Conservation (phyloP, 2,888 invertebrate genomes). For the Sinelater perroti region DNA sequence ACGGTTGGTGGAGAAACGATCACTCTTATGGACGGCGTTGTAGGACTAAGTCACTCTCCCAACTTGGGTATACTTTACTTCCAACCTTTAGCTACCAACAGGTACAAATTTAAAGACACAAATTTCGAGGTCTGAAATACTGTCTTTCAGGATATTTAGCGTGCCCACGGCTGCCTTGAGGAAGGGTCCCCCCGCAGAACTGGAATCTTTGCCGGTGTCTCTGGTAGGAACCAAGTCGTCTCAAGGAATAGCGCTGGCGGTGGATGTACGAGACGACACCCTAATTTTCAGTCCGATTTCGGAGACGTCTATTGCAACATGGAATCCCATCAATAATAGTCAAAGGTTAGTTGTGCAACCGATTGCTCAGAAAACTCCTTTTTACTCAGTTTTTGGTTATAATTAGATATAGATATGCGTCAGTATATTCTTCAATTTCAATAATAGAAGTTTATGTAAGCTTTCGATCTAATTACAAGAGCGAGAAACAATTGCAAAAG, state of each 20-base stretch:
- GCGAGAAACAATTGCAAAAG: no score
- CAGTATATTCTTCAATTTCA: no score
- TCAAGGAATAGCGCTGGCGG: constrained; percentile 78
- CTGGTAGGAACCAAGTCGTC: constrained; percentile 85
- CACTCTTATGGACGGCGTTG: constrained; percentile 78
- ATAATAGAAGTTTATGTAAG: no score
- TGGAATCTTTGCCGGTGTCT: constrained; percentile 76
- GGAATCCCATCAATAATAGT: constrained; percentile 77
- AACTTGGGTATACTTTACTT: constrained; percentile 71
- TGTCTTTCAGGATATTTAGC: constrained; percentile 76
- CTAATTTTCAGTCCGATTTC: constrained; percentile 80
- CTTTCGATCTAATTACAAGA: no score
- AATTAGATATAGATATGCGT: no score
- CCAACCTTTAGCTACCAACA: constrained; percentile 78
- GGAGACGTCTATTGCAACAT: constrained; percentile 82
- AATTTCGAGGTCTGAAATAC: no score
- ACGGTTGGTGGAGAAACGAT: constrained; percentile 74
- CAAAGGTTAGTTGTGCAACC: constrained; percentile 79
- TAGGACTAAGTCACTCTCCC: constrained; percentile 75
- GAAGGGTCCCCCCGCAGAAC: constrained; percentile 76
- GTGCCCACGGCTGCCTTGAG: constrained; percentile 77
- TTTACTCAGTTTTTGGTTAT: no score
- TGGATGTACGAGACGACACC: constrained; percentile 77
- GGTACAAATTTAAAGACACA: constrained; percentile 57
- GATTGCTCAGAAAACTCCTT: no score